Evolutionary conservation across 53 echinoderm and acorn worm genomes (phyloP), one percentile per base, ranked within the genome.

Genomic region (Arbacia lixula): DNA sequence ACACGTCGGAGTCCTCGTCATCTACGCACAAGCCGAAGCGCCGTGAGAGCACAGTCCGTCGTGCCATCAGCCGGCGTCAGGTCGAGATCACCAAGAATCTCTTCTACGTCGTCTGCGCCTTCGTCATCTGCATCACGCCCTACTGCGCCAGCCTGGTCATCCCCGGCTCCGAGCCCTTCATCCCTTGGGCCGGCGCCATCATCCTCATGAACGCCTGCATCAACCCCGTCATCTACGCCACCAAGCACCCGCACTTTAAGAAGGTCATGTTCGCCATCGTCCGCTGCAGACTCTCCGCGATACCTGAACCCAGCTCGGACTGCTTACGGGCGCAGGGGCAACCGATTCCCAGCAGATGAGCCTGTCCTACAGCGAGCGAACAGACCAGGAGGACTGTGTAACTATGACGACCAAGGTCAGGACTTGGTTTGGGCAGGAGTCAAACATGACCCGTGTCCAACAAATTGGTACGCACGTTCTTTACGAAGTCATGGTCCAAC

Each of bases 71-170:
- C 84, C 85, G 81, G 53, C 76, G 91, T 27, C 93, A 96, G 54
- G 84, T 96, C 5, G 87, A 96, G 68, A 91, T 96, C 35, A 93
- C 96, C 68, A 93, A 93, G 85, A 96, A 96, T 68, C 86, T 96
- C 41, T 96, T 93, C 55, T 93, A 91, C 87, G 96, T 96, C 34
- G 96, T 96, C n/a, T 87, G 88, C 42, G 96, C 93, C 25, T 96
- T 93, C 71, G 55, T 91, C 6, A 28, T 96, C 22, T 96, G 96
- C 71, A 91, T 96, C 66, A 96, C 96, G 9, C 96, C 96, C 16
- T 96, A 93, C 68, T 91, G 96, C 68, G 87, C 90, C 5, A 92
- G 92, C 71, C 56, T 95, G 61, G 90, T 95, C 83, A 88, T 95
- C 41, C 95, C 95, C 36, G 53, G 84, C 55, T 92, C 92, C 57